Evolutionary conservation across 2,888 invertebrate genomes (phyloP), one percentile per base, ranked within the genome.

Genomic region (Leuctra nigra): DNA sequence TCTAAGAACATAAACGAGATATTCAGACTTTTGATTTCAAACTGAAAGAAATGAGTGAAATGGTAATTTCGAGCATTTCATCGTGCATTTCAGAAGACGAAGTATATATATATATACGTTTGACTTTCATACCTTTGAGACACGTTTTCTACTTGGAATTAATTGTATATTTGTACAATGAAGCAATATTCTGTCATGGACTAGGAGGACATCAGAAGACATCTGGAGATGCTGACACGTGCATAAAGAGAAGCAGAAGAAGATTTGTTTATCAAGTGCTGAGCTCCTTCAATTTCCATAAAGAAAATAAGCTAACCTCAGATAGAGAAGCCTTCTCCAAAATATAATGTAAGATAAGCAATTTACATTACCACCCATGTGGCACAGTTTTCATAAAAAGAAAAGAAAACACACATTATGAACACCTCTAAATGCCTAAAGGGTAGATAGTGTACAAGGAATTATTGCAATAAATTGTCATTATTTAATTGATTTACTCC

Each of bases 311-410:
- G 18, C 41, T 18, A 41, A 18, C 41, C 41, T 20, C 41, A 41
- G 41, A 41, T 41, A 41, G 41, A 29, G 11, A 11, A 41, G 20
- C 41, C 41, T 18, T 20, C 41, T 41, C 41, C 20, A 41, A 52
- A 52, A n/a, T n/a, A n/a, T n/a, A n/a, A n/a, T n/a, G n/a, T n/a
- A n/a, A n/a, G 18, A 52, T 52, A 52, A 52, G 20, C 52, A 52
- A 29, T 52, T 52, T 52, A 52, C 52, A 52, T 36, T 52, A 52
- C 52, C 52, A 18, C 33, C 36, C 52, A 52, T 52, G 52, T 36
- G 36, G n/a, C 52, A 14, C 20, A 20, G 20, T 41, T 41, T 41
- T 38, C 20, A 18, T 41, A n/a, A n/a, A n/a, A n/a, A n/a, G n/a
- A n/a, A n/a, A n/a, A n/a, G n/a, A n/a, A n/a, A n/a, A n/a, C n/a